Conservation (phyloP, 2,888 invertebrate genomes). For the Noctua comes region DNA sequence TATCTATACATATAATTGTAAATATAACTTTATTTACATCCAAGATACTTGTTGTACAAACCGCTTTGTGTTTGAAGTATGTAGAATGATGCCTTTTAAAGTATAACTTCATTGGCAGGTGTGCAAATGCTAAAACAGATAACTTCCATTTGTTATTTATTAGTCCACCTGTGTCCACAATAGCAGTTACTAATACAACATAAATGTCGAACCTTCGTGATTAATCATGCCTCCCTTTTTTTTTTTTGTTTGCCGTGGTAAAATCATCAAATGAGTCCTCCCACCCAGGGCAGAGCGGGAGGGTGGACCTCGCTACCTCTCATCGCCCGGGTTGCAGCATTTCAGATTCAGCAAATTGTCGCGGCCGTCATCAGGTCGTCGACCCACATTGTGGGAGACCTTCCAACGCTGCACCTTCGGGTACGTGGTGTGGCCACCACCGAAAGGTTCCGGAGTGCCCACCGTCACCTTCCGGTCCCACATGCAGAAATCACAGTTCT, state of each 20-base stretch:
- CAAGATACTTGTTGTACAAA: neutral
- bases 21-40: neutral
- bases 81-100: constrained; percentile 26
- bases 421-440: neutral
- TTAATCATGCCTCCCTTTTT: neutral
- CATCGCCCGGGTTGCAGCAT: neutral
- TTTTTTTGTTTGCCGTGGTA: too few relatives aligned
- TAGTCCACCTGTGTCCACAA: neutral
- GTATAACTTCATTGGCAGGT: constrained; percentile 1
- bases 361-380: neutral
- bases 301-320: neutral
- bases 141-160: neutral
- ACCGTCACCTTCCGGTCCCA: too few relatives aligned
- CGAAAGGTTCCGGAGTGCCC: too few relatives aligned
- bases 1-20: too few relatives aligned
- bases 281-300: too few relatives aligned
- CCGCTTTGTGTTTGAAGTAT: constrained; percentile 26
- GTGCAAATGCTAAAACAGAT: constrained; percentile 3
- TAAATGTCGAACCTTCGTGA: constrained; percentile 5
- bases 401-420: neutral
- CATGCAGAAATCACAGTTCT: neutral
- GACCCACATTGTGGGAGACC: too few relatives aligned
- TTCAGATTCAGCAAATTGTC: neutral
- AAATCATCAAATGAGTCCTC: too few relatives aligned
- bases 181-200: neutral